These are phyloP conservation scores for Chelon auratus DNA, from an alignment of 2,797 vertebrate species.

Conservation along the genomic window DNA sequence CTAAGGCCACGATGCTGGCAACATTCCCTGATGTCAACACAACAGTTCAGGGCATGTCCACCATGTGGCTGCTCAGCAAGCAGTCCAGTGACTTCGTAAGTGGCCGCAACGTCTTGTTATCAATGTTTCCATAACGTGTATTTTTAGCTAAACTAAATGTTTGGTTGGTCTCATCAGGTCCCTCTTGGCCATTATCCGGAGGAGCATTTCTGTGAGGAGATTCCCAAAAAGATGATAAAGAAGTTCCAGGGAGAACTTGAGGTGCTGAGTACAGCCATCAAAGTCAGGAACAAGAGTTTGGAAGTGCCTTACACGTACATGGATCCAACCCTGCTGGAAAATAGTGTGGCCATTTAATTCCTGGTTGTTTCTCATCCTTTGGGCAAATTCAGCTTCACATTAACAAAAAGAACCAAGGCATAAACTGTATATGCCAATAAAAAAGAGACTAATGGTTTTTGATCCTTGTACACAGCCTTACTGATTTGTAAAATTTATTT, in stretches of 20 bases:
- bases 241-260: slow-evolving; percentile 54
- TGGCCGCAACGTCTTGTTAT: neutral
- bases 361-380: neutral
- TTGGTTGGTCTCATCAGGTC: slow-evolving; percentile 42
- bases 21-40: slow-evolving; percentile 54
- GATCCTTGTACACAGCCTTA: neutral
- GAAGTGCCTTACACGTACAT: slow-evolving; percentile 62
- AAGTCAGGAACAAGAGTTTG: slow-evolving; percentile 52
- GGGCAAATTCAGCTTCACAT: neutral
- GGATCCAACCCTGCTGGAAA: slow-evolving; percentile 60
- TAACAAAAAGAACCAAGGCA: neutral
- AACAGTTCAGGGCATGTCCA: slow-evolving; percentile 55
- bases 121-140: too few relatives aligned
- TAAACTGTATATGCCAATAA: neutral
- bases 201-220: slow-evolving; percentile 55
- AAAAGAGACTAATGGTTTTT: neutral
- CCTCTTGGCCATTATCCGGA: slow-evolving; percentile 48
- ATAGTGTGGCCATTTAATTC: slow-evolving; percentile 67
- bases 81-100: slow-evolving; percentile 69
- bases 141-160: neutral
- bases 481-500: neutral
- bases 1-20: slow-evolving; percentile 42
- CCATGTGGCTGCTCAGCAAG: slow-evolving; percentile 63
- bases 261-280: slow-evolving; percentile 28
- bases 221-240: slow-evolving; percentile 34